Evolutionary conservation across 2,797 vertebrate species (phyloP), one percentile per base, ranked within the genome.

Genomic region (Tenualosa ilisha): DNA sequence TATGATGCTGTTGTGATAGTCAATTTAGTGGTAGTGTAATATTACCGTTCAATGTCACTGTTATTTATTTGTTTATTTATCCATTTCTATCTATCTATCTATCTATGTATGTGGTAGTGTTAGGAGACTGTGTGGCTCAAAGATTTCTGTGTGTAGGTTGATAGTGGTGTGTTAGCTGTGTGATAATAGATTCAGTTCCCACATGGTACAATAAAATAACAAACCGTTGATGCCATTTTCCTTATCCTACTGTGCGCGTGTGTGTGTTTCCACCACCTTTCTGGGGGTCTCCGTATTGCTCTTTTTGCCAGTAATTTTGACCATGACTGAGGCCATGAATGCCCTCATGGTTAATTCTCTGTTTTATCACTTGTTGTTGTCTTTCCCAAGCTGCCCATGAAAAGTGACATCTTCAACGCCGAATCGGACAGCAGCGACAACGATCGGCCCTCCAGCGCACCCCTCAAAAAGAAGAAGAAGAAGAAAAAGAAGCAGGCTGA

Each of bases 391-490:
- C 86, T 96, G 0, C 95, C 95, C n/a, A 92, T 95, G 89, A 97
- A 95, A 89, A 97, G 95, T 24, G 98, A 98, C 82, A 90, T 97
- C 87, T 98, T 98, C 88, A 97, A 98, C 86, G 96, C 97, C 3
- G 96, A 98, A 87, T 98, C 97, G 0, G 97, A 98, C 86, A 97
- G 94, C 51, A 92, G 92, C 49, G 97, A 97, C 90, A 93, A 93
- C 88, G 97, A 97, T 82, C 90, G 63, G 54, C 91, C 91, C 0
- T 61, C 82, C 0, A 97, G 94, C 68, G 89, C 92, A 1, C 93
- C 94, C 3, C 84, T 96, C 37, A 96, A 96, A 83, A 98, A 96
- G 91, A 98, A 97, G 92, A 99, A 98, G 86, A 99, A 98, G 91
- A 97, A 96, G 82, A 95, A 88, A 93, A 95, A 86, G 92, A 87